Evolutionary conservation across 1,140 invertebrate species (phyloP), one percentile per base, ranked within the genome.

Genomic region (Tetragonula clypearis): DNA sequence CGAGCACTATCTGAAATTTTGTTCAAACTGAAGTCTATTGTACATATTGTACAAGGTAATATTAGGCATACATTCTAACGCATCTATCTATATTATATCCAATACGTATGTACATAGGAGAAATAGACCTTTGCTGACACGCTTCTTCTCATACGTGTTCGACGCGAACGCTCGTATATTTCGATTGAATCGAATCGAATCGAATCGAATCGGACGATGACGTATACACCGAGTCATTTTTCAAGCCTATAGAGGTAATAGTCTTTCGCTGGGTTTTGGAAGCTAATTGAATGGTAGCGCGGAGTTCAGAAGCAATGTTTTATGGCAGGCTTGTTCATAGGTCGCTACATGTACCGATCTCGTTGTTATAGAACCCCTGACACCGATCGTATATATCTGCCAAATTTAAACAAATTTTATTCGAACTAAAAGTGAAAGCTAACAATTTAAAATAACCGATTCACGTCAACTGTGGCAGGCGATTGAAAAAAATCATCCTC

Each of bases 121-220:
- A 66, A n/a, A 66, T 66, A 8, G 14, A 66, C n/a, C 62, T 66
- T 66, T 4, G 65, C 53, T 3, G n/a, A 60, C 58, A 4, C 60
- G 60, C 60, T n/a, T 62, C 60, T n/a, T 62, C 23, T 3, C 60
- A 62, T 62, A n/a, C 9, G 23, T 62, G 21, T 5, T 62, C 21
- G 60, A 62, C 53, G 26, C 6, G 21, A 3, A 14, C 23, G 14
- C 21, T 6, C 21, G 49, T 8, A 3, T 11, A n/a, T 35, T 6
- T 12, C 30, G 55, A 73, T 72, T 60, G 71, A 69, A 56, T 65
- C 80, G 79, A 35, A 66, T 65, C 80, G 79, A 55, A 74, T 82
- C 58, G 69, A 74, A 56, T 82, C 79, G 56, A 74, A 72, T 73
- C 60, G 73, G 30, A 77, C 73, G 74, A 78, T 78, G 71, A 75